Evolutionary conservation across 2,888 invertebrate species (phyloP).

Genomic region (Dasysyrphus tricinctus): DNA sequence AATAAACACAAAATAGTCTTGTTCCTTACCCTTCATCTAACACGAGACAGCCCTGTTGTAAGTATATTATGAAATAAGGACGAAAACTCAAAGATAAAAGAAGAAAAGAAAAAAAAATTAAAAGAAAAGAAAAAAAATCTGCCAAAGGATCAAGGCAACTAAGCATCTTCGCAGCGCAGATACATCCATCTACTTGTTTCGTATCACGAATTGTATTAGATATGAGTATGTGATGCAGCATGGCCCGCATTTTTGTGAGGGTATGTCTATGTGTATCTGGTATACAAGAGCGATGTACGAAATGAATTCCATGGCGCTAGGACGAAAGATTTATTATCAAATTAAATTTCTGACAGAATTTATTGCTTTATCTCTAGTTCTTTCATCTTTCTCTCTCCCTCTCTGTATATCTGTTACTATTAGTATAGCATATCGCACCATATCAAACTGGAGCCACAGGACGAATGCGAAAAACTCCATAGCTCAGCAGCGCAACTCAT

Average conservation of each 20-base stretch:
- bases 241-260: slow-evolving; percentile 56
- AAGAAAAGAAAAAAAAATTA: slow-evolving; percentile 45
- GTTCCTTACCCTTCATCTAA: not conserved
- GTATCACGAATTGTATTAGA: slow-evolving; percentile 71
- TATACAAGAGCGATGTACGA: slow-evolving; percentile 77
- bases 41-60: slow-evolving; percentile 11
- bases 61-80: slow-evolving; percentile 45
- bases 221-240: slow-evolving; percentile 48
- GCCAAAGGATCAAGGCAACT: slow-evolving; percentile 74
- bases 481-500: slow-evolving; percentile 69
- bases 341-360: slow-evolving; percentile 85
- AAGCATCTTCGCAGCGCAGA: slow-evolving; percentile 73
- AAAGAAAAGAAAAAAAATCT: slow-evolving; percentile 58
- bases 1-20: not conserved
- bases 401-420: slow-evolving; percentile 20
- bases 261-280: slow-evolving; percentile 72
- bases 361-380: slow-evolving; percentile 84
- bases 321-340: slow-evolving; percentile 84
- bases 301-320: slow-evolving; percentile 84
- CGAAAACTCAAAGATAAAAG: slow-evolving; percentile 32
- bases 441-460: slow-evolving; percentile 65
- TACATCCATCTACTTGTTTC: slow-evolving; percentile 72
- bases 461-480: slow-evolving; percentile 74
- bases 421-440: slow-evolving; percentile 74
- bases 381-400: slow-evolving; percentile 80